Evolutionary conservation across 2,797 vertebrate genomes (phyloP).

Genomic region (Lepus oiostolus): DNA sequence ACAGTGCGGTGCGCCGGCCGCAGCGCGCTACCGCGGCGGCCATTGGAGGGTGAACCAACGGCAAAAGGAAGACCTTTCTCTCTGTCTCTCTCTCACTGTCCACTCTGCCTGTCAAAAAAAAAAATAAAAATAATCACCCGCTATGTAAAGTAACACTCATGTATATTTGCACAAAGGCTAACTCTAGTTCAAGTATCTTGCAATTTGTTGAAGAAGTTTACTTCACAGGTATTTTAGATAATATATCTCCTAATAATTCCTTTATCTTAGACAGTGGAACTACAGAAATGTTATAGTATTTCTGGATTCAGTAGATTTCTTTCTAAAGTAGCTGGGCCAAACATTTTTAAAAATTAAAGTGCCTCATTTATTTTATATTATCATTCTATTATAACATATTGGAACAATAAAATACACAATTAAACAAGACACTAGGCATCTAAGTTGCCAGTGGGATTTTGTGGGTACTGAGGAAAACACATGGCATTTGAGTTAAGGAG

Average conservation of each 20-base stretch:
- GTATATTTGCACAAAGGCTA: conserved; percentile 62
- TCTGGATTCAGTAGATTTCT: conserved; percentile 6
- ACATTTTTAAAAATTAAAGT: conserved; percentile 57
- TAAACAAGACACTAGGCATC: conserved; percentile 57
- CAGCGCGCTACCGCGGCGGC: too few relatives aligned
- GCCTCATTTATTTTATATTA: background rate
- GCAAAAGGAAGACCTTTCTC: too few relatives aligned
- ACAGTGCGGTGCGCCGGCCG: too few relatives aligned
- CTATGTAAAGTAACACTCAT: conserved; percentile 29
- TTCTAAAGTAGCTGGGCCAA: conserved; percentile 23
- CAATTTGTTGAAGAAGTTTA: conserved; percentile 55
- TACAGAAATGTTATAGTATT: conserved; percentile 38
- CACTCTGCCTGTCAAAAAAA: too few relatives aligned
- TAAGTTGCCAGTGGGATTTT: conserved; percentile 49
- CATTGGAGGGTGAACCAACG: too few relatives aligned
- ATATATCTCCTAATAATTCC: conserved; percentile 2
- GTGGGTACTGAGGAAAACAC: conserved; percentile 62
- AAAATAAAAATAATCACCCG: conserved; percentile 36
- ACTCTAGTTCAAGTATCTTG: background rate
- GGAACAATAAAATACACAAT: conserved; percentile 34
- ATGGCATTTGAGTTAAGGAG: conserved; percentile 64
- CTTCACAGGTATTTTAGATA: background rate
- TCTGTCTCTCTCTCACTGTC: too few relatives aligned
- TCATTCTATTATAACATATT: conserved; percentile 35
- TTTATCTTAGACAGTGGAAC: background rate